Evolutionary conservation across 2,888 invertebrate genomes (phyloP).

Genomic region (Teinopalpus imperialis): DNA sequence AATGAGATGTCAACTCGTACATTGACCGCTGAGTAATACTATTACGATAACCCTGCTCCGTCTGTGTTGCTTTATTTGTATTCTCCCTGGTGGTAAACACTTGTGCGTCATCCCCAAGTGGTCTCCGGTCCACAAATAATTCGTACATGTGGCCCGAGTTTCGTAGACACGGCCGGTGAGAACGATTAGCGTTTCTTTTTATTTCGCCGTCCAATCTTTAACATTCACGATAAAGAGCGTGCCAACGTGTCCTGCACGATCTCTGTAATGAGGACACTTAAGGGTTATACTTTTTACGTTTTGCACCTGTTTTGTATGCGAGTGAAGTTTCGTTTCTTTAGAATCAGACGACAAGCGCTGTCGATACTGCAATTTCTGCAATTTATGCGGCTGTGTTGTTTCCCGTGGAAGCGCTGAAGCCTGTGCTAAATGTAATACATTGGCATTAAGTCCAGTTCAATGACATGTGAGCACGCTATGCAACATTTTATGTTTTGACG

Average conservation of each 20-base stretch:
- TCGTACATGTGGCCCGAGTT: slow-evolving; percentile 49
- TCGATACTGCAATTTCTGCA: slow-evolving; percentile 34
- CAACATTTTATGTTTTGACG: slow-evolving; percentile 7
- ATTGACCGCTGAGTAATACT: slow-evolving; percentile 63
- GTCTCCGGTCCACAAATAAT: slow-evolving; percentile 68
- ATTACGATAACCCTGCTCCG: slow-evolving; percentile 62
- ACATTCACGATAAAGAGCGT: neutral
- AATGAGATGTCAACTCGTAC: slow-evolving; percentile 53
- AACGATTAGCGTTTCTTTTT: slow-evolving; percentile 4
- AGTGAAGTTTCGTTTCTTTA: slow-evolving; percentile 31
- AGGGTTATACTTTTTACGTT: slow-evolving; percentile 23
- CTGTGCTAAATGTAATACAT: slow-evolving; percentile 19
- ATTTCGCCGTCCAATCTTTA: slow-evolving; percentile 2
- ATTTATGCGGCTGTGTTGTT: slow-evolving; percentile 24
- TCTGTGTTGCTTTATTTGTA: slow-evolving; percentile 66
- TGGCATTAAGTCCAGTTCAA: slow-evolving; percentile 19
- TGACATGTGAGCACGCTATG: slow-evolving; percentile 11
- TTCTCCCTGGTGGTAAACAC: slow-evolving; percentile 72
- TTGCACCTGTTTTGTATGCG: slow-evolving; percentile 41
- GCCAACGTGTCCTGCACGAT: slow-evolving; percentile 3
- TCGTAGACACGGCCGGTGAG: slow-evolving; percentile 1
- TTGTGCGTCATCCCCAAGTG: slow-evolving; percentile 64
- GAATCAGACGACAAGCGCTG: slow-evolving; percentile 29
- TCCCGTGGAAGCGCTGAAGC: slow-evolving; percentile 19
- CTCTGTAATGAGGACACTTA: slow-evolving; percentile 22